Base-by-base conservation (phyloP, 2,888 invertebrate species). In the Tryphoninae sp. region DNA sequence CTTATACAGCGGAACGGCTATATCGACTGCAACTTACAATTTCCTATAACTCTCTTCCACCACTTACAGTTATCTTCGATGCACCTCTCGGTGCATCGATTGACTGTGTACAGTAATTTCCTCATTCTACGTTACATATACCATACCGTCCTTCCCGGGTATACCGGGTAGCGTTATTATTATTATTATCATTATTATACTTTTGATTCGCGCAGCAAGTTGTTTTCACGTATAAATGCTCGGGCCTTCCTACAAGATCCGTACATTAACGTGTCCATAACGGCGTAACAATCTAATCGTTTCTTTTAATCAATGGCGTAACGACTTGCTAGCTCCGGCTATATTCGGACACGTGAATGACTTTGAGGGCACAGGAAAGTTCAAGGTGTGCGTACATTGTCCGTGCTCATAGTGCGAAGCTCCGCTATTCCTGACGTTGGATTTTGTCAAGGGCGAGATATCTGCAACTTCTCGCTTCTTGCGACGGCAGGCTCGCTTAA, bases 401-500 rank as follows among this genome's bases (percentile, higher is more conserved):
- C 84, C 83, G 88, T 90, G 90, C 68, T 89, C 89, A 87, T 82
- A 72, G 71, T 86, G 87, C 89, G 90, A 87, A 87, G 88, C 89
- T 89, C 75, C 78, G 78, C 72, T 49, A 51, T 45, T 77, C 11
- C 16, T 55, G 42, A 49, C 9, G 68, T 22, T 26, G 58, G 45
- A 22, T 86, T 86, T 86, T 85, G 88, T 88, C 90, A 90, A 90
- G 89, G 89, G 87, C 88, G 83, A 84, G 75, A 22, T 67, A 23
- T 61, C 33, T 33, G 33, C 78, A 55, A 11, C 71, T 78, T 71
- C 69, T 81, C 78, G 78, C 26, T 58, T 72, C 33, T 33, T 33
- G 33, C 33, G 33, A 49, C 49, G 49, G 49, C 8, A 53, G 53
- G 19, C 45, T 45, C 45, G 13, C 45, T 45, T 6, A 33, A 33